These are phyloP conservation scores for Sabellastarte sp. DNA, from an alignment of 2,888 invertebrate genomes.

Conservation along the genomic window DNA sequence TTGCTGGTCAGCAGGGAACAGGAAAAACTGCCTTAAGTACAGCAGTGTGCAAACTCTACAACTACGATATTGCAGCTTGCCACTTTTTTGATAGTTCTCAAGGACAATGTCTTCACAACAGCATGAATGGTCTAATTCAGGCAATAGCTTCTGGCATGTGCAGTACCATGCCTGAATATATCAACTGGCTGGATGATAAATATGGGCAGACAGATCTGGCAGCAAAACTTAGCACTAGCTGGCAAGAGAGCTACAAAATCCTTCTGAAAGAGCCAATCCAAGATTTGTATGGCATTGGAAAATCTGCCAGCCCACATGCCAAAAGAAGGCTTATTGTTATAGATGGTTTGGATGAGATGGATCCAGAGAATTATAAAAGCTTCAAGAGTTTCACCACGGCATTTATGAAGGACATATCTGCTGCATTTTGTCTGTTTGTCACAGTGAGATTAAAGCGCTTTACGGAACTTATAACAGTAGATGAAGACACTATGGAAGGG, in stretches of 20 bases:
- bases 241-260: conserved; percentile 15
- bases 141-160: conserved; percentile 21
- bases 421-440: conserved; percentile 13
- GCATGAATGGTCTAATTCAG: conserved; percentile 14
- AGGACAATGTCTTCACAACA: conserved; percentile 1
- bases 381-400: conserved; percentile 10
- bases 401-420: conserved; percentile 12
- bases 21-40: conserved; percentile 25
- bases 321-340: conserved; percentile 16
- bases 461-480: background rate
- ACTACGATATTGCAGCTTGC: conserved; percentile 11
- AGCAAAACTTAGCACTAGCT: background rate
- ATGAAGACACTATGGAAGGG: conserved; percentile 15
- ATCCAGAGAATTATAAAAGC: conserved; percentile 10
- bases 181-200: conserved; percentile 18
- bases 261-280: conserved; percentile 19
- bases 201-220: conserved; percentile 2
- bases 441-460: conserved; percentile 8
- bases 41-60: conserved; percentile 21
- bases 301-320: background rate
- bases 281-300: conserved; percentile 15
- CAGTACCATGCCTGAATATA: conserved; percentile 20
- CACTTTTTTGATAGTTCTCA: conserved; percentile 16
- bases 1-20: conserved; percentile 14
- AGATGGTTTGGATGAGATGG: conserved; percentile 18